These are phyloP conservation scores for Panthera uncia DNA, from an alignment of 2,113 vertebrate species.

Conservation along the genomic window DNA sequence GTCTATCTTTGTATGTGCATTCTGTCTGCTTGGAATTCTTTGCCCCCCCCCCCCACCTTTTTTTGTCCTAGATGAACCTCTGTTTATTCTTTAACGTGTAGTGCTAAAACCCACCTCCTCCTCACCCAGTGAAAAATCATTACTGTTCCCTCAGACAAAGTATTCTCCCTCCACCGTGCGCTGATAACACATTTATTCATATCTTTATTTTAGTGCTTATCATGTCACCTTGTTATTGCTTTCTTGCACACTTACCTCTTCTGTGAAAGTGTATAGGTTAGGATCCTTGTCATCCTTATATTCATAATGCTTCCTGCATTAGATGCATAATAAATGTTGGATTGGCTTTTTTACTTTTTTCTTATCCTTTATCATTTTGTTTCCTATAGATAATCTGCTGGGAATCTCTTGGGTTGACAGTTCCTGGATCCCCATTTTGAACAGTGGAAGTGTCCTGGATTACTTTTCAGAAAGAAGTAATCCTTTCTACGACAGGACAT, in stretches of 20 bases:
- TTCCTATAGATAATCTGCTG: conserved; percentile 92
- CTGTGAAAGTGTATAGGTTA: conserved; percentile 9
- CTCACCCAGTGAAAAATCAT: not conserved
- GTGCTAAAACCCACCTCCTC: not conserved
- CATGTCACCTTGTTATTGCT: not conserved
- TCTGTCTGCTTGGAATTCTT: conserved; percentile 28
- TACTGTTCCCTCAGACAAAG: not conserved
- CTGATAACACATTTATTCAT: not conserved
- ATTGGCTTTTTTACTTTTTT: conserved; percentile 33
- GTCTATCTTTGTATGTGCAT: not conserved
- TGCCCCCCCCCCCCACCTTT: not conserved
- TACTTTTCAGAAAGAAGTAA: conserved; percentile 99
- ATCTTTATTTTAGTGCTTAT: not conserved
- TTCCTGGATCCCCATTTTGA: conserved; percentile 97
- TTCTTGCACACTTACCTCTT: conserved; percentile 20
- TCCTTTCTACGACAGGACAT: conserved; percentile 97
- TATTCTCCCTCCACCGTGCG: not conserved
- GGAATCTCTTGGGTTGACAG: conserved; percentile 99
- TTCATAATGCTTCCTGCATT: not conserved
- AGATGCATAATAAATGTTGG: conserved; percentile 4
- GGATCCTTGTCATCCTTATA: not conserved
- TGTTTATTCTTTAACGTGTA: not conserved
- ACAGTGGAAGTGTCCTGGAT: conserved; percentile 96
- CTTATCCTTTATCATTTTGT: conserved; percentile 57
- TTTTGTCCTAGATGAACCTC: not conserved